These are phyloP conservation scores for Corvus cornix DNA, from an alignment of 2,113 vertebrate genomes.

Conservation along the genomic window DNA sequence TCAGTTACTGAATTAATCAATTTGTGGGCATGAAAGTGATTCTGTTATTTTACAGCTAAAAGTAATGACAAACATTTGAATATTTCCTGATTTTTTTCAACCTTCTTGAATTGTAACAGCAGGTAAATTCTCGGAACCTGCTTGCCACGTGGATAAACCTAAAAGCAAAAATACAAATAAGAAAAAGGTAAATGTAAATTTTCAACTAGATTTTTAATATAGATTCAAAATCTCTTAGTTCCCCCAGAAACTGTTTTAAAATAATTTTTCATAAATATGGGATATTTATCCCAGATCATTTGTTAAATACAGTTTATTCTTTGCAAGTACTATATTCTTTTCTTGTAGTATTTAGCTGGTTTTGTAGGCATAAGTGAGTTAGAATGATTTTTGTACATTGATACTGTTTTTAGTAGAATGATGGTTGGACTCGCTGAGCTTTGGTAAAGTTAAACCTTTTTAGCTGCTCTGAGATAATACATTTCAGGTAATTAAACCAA, in stretches of 20 bases:
- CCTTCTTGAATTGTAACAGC: neutral
- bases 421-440: neutral
- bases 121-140: neutral
- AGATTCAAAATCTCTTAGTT: neutral
- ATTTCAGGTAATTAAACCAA: neutral
- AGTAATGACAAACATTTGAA: neutral
- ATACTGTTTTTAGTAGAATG: neutral
- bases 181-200: slow-evolving; percentile 32
- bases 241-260: neutral
- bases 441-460: neutral
- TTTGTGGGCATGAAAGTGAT: neutral
- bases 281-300: neutral
- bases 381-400: neutral
- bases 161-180: neutral
- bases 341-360: neutral
- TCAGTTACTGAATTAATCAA: neutral
- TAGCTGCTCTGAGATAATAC: neutral
- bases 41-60: neutral
- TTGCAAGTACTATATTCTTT: neutral
- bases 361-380: neutral
- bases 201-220: neutral
- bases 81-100: neutral
- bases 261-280: neutral
- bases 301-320: neutral
- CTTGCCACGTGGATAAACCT: neutral